Conservation (phyloP, 2,113 vertebrate species). For the Typhlomys cinereus region DNA sequence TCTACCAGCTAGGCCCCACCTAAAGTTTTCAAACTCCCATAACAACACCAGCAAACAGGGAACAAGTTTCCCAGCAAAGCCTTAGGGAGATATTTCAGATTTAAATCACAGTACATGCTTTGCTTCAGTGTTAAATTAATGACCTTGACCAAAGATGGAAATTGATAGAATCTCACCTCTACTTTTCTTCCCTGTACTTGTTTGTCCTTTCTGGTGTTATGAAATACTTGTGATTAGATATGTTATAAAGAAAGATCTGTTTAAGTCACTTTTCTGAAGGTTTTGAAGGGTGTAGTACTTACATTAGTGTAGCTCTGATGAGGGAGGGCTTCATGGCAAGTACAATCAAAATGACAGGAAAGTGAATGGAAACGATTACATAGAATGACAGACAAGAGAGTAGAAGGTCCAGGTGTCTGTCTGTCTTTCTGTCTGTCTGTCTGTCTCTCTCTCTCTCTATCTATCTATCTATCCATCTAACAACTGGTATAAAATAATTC, state of each 20-base stretch:
- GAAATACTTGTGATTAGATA: not conserved
- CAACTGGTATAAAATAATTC: not conserved
- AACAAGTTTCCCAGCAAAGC: not conserved
- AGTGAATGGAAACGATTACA: not conserved
- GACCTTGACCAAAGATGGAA: not conserved
- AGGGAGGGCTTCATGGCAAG: not conserved
- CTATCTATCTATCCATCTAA: no score
- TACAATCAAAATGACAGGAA: not conserved
- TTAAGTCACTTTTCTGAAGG: not conserved
- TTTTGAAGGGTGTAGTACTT: not conserved
- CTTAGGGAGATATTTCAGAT: not conserved
- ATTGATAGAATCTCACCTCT: not conserved
- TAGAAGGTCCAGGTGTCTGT: not conserved
- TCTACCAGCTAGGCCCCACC: not conserved
- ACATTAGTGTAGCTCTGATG: not conserved
- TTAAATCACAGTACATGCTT: not conserved
- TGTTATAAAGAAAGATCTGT: not conserved
- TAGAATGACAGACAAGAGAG: not conserved
- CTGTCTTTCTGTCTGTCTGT: no score
- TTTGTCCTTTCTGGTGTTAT: not conserved
- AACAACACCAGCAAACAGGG: not conserved
- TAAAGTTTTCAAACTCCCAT: no score
- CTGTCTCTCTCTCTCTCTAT: no score
- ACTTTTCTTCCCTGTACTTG: not conserved
- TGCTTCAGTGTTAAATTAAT: not conserved